Conservation (phyloP, 2,797 vertebrate species). For the Microtus californicus region DNA sequence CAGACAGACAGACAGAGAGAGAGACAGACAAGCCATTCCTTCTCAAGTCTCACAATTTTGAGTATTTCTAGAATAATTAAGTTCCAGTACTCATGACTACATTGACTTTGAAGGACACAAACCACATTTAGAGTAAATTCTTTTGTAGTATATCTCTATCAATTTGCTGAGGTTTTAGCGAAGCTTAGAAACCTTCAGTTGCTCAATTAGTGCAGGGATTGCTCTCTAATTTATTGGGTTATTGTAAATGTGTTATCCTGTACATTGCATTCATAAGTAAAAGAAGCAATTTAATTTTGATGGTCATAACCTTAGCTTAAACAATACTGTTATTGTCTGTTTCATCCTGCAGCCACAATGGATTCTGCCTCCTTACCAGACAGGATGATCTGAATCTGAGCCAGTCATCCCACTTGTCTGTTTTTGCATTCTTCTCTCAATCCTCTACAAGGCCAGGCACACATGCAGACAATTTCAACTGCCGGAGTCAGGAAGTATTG, state of each 20-base stretch:
- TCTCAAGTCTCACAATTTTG: background rate
- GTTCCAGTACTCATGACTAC: background rate
- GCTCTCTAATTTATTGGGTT: conserved; percentile 45
- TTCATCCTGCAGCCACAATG: conserved; percentile 39
- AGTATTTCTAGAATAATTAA: conserved; percentile 61
- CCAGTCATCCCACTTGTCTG: background rate
- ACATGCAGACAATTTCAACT: background rate
- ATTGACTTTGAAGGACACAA: background rate
- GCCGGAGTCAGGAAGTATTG: conserved; percentile 23
- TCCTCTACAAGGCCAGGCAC: background rate
- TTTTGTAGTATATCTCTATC: background rate
- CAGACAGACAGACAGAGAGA: background rate
- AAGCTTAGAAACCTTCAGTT: background rate
- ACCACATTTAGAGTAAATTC: background rate
- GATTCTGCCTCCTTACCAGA: conserved; percentile 3
- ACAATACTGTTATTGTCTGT: conserved; percentile 62
- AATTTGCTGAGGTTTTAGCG: conserved; percentile 25
- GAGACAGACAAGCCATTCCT: background rate
- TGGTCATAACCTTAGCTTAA: conserved; percentile 36
- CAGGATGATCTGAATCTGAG: conserved; percentile 10
- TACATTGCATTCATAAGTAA: conserved; percentile 44
- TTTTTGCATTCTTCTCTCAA: background rate
- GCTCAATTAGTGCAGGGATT: conserved; percentile 1
- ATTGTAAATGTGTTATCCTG: conserved; percentile 48
- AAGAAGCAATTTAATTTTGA: conserved; percentile 35